Percentiles rank a stretch among this genome's conserved stretches.
Conservation (phyloP, 2,113 vertebrate genomes). For the Thryonomys swinderianus region DNA sequence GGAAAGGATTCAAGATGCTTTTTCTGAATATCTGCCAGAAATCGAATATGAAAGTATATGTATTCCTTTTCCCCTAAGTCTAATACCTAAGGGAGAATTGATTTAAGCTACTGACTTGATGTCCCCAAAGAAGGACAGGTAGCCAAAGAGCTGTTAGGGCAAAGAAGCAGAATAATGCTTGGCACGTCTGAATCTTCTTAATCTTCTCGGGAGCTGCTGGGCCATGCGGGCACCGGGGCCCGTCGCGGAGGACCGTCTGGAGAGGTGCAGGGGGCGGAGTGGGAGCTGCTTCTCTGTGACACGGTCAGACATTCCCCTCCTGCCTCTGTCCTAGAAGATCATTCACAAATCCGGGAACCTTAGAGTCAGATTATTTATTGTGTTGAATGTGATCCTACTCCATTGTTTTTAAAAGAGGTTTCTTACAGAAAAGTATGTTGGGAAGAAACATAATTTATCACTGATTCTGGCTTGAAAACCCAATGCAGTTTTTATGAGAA, state of each 20-base stretch:
- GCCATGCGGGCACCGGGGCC: background rate
- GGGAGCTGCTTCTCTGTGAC: background rate
- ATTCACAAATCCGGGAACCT: background rate
- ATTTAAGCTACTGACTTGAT: constrained; percentile 62
- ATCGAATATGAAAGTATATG: constrained; percentile 54
- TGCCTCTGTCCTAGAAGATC: background rate
- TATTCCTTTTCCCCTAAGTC: constrained; percentile 29
- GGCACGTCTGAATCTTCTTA: background rate
- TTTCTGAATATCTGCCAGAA: constrained; percentile 36
- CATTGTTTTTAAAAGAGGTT: background rate
- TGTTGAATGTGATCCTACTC: background rate
- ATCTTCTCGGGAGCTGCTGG: constrained; percentile 19
- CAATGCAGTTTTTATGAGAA: background rate
- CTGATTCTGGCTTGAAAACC: background rate
- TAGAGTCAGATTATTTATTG: background rate
- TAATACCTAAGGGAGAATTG: constrained; percentile 45
- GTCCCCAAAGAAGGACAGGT: background rate
- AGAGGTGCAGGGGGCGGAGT: background rate
- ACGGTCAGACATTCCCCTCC: background rate
- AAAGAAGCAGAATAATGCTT: background rate
- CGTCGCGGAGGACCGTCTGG: background rate
- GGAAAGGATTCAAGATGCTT: constrained; percentile 5
- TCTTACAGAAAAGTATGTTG: background rate
- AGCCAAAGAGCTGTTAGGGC: background rate
- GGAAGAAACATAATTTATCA: background rate